These are phyloP conservation scores for Iselma pallidipennis DNA, from an alignment of 2,888 invertebrate species.

Conservation along the genomic window DNA sequence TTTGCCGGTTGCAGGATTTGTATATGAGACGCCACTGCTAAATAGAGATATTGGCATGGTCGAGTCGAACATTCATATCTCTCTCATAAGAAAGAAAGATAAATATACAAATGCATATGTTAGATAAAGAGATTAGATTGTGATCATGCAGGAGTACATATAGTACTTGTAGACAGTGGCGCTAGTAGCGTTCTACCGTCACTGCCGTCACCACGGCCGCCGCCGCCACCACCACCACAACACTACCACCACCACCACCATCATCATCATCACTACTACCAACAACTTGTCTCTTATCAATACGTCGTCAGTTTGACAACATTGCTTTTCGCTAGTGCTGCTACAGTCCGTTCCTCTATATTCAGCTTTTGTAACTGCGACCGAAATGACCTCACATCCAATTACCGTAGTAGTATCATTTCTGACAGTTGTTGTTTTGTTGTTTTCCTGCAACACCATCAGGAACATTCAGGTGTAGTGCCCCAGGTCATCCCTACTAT, in stretches of 20 bases:
- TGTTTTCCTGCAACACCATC: slow-evolving; percentile 13
- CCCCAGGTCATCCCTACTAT: neutral
- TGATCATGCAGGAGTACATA: neutral
- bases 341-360: slow-evolving; percentile 38
- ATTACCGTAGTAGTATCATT: slow-evolving; percentile 51
- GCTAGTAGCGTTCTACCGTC: slow-evolving; percentile 9
- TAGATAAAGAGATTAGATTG: neutral
- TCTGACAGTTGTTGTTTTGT: slow-evolving; percentile 49
- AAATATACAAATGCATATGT: neutral
- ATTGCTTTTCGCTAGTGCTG: slow-evolving; percentile 41
- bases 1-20: neutral
- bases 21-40: neutral
- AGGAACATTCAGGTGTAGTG: slow-evolving; percentile 5
- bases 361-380: slow-evolving; percentile 45
- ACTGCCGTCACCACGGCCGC: neutral
- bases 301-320: slow-evolving; percentile 43
- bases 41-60: neutral
- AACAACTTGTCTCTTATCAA: slow-evolving; percentile 31
- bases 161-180: slow-evolving; percentile 13
- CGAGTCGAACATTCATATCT: neutral
- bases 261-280: neutral
- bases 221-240: slow-evolving; percentile 4
- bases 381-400: slow-evolving; percentile 56
- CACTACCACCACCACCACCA: slow-evolving; percentile 24
- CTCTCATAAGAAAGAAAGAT: neutral